A percentile compares a stretch with the other conserved stretches of the same genome.
Evolutionary conservation across 2,888 invertebrate species (phyloP).

Genomic region (Drosophila recens): DNA sequence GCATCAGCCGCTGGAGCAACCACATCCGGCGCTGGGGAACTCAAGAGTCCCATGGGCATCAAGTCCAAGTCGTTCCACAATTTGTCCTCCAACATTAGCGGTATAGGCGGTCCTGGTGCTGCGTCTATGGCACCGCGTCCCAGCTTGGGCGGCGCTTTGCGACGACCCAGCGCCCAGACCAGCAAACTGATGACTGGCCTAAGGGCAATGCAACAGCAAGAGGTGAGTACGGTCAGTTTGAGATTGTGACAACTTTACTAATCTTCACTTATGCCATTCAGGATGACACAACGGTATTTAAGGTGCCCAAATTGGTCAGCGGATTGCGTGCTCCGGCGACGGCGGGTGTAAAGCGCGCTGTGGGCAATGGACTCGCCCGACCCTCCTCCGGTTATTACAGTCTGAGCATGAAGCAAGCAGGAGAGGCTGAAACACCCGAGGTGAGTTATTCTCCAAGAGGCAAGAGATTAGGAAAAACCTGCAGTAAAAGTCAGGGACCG

Average conservation of each 20-base stretch:
- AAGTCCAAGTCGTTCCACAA: slow-evolving; percentile 85
- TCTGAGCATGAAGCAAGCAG: slow-evolving; percentile 64
- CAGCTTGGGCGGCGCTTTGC: slow-evolving; percentile 62
- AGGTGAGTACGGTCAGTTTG: slow-evolving; percentile 40
- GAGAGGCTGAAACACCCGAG: slow-evolving; percentile 77
- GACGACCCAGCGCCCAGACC: slow-evolving; percentile 55
- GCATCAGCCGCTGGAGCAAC: slow-evolving; percentile 35
- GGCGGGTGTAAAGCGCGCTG: slow-evolving; percentile 70
- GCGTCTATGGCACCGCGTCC: slow-evolving; percentile 39
- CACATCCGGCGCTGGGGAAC: slow-evolving; percentile 50
- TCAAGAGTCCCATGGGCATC: slow-evolving; percentile 85
- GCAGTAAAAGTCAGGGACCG: too few relatives aligned
- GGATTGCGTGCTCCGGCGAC: slow-evolving; percentile 77
- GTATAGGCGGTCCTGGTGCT: slow-evolving; percentile 29
- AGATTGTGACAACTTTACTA: neutral
- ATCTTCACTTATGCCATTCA: neutral
- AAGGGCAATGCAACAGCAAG: slow-evolving; percentile 34
- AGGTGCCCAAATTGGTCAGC: slow-evolving; percentile 81
- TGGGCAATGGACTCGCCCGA: slow-evolving; percentile 78
- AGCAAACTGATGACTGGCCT: slow-evolving; percentile 38
- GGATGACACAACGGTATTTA: slow-evolving; percentile 77
- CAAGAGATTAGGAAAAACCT: neutral
- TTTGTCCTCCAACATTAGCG: slow-evolving; percentile 76
- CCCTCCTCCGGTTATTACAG: slow-evolving; percentile 85
- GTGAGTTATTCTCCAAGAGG: slow-evolving; percentile 20